A percentile compares a stretch with the other conserved stretches of the same genome.
These are phyloP conservation scores for Parascotia fuliginaria DNA, from an alignment of 2,888 invertebrate species.

Conservation along the genomic window DNA sequence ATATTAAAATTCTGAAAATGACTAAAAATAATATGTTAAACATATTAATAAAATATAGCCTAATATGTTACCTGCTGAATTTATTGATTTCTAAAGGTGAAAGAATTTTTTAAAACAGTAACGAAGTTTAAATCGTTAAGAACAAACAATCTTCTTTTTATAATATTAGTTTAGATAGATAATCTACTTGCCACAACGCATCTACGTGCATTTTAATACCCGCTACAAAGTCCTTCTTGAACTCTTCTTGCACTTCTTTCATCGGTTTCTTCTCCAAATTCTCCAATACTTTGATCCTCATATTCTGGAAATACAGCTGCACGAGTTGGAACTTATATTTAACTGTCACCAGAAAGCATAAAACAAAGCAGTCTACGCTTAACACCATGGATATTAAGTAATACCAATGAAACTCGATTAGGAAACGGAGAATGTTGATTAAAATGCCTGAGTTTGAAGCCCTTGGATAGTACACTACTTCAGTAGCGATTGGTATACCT, in stretches of 20 bases:
- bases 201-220: conserved; percentile 64
- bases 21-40: no score
- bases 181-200: conserved; percentile 58
- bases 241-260: conserved; percentile 42
- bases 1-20: no score
- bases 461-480: conserved; percentile 44
- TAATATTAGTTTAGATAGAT: no score
- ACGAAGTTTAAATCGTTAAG: no score
- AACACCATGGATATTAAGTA: conserved; percentile 57
- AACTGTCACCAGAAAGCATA: conserved; percentile 53
- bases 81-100: no score
- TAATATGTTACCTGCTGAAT: no score
- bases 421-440: neutral
- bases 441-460: neutral
- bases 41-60: no score
- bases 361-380: conserved; percentile 52
- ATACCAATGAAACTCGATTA: conserved; percentile 59
- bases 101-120: no score
- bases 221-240: conserved; percentile 50
- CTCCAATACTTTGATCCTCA: conserved; percentile 42
- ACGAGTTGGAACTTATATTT: conserved; percentile 59
- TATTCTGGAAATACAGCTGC: conserved; percentile 51
- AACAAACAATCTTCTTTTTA: no score
- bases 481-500: conserved; percentile 61
- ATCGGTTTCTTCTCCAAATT: conserved; percentile 30